A percentile compares a stretch with the other conserved stretches of the same genome.
phyloP scores from a whole-genome alignment of 2,888 invertebrate genomes.

The Glaucopsyche alexis region DNA sequence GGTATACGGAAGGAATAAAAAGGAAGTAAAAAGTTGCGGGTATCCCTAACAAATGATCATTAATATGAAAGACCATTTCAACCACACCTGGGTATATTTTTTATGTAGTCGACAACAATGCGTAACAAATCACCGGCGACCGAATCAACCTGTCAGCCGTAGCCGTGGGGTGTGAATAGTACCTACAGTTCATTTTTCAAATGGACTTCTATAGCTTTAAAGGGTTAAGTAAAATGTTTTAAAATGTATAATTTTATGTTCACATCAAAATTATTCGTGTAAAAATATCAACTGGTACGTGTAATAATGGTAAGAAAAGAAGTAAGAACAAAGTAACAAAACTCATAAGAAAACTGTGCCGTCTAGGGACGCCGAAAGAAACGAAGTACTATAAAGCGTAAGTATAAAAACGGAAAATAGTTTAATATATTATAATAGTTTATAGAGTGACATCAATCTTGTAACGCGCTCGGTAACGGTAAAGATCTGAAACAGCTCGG shows the following conservation, averaged over 20 bases:
- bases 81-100: constrained; percentile 8
- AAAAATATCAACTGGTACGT: not conserved
- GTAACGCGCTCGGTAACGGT: too few species aligned
- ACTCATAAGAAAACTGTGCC: not conserved
- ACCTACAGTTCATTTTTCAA: constrained; percentile 28
- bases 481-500: too few species aligned
- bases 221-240: constrained; percentile 6
- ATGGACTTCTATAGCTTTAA: not conserved
- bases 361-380: too few species aligned
- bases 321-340: not conserved
- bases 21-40: constrained; percentile 12
- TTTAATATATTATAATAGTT: too few species aligned
- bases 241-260: not conserved
- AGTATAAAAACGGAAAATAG: too few species aligned
- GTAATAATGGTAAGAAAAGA: not conserved
- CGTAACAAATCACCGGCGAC: constrained; percentile 45
- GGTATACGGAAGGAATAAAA: not conserved
- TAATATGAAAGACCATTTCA: not conserved
- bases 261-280: too few species aligned
- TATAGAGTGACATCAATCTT: too few species aligned
- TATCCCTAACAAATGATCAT: constrained; percentile 12
- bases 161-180: constrained; percentile 38
- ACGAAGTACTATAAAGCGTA: too few species aligned
- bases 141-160: constrained; percentile 45
- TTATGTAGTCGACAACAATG: constrained; percentile 32